Evolutionary conservation across 2,888 invertebrate species (phyloP).

Genomic region (Tolmerus cingulatus): DNA sequence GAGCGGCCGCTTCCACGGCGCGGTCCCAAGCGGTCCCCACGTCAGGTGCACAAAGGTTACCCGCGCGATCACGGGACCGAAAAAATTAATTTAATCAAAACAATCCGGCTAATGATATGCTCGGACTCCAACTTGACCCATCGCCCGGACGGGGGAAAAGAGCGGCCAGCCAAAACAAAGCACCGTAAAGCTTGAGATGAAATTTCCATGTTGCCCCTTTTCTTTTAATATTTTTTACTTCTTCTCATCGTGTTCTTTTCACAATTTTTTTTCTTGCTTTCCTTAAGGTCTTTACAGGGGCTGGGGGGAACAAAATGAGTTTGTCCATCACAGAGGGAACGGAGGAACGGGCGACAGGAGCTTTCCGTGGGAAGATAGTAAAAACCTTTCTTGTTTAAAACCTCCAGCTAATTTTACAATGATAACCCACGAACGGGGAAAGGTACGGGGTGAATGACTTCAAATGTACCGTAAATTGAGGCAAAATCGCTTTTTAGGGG

Average conservation of each 20-base stretch:
- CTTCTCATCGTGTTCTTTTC: not conserved
- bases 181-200: constrained; percentile 5
- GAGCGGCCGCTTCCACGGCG: not conserved
- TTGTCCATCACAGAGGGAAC: not conserved
- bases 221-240: not conserved
- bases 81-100: constrained; percentile 38
- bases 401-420: not conserved
- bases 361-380: constrained; percentile 3
- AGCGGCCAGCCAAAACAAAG: not conserved
- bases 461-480: constrained; percentile 31
- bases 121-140: not conserved
- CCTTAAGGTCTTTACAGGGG: not conserved
- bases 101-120: constrained; percentile 12
- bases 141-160: not conserved
- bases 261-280: constrained; percentile 21
- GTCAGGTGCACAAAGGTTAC: constrained; percentile 10
- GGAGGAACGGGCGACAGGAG: not conserved
- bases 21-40: not conserved
- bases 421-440: not conserved
- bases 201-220: not conserved
- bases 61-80: not conserved
- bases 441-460: constrained; percentile 24
- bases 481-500: not conserved
- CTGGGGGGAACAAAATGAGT: not conserved
- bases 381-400: not conserved